These are phyloP conservation scores for Melikaiella ostensackeni DNA, from an alignment of 2,888 invertebrate genomes.

Conservation along the genomic window DNA sequence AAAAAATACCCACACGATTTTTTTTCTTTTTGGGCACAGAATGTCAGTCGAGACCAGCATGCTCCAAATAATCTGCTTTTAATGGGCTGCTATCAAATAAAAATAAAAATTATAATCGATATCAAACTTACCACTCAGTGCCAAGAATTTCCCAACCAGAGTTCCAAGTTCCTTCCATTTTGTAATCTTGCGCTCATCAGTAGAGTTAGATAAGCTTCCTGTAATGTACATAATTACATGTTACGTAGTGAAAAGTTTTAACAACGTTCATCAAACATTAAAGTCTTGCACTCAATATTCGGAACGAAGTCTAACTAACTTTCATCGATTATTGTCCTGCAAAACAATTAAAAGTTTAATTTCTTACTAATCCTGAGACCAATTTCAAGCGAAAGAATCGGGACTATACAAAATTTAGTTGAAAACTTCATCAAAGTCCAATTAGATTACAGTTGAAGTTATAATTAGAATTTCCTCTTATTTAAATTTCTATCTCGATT, in stretches of 20 bases:
- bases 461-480: no score
- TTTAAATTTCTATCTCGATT: conserved; percentile 12
- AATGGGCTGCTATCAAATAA: neutral
- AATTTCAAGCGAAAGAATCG: conserved; percentile 8
- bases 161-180: conserved; percentile 37
- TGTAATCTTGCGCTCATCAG: conserved; percentile 36
- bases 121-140: conserved; percentile 1
- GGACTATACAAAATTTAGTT: neutral
- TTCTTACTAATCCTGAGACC: conserved; percentile 15
- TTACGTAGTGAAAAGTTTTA: conserved; percentile 32
- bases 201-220: conserved; percentile 37
- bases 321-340: conserved; percentile 11
- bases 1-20: no score
- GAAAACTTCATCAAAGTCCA: neutral
- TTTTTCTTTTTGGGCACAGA: no score
- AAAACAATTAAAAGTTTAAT: conserved; percentile 8
- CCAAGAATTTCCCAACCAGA: conserved; percentile 16
- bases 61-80: neutral
- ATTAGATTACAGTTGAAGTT: no score
- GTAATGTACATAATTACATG: conserved; percentile 34
- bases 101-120: neutral
- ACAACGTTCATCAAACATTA: conserved; percentile 23
- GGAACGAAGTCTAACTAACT: conserved; percentile 6
- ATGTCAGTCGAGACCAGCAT: no score
- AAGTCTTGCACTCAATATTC: conserved; percentile 36